These are phyloP conservation scores for Papilio polyxenes DNA, from an alignment of 1,140 invertebrate genomes.

Conservation along the genomic window DNA sequence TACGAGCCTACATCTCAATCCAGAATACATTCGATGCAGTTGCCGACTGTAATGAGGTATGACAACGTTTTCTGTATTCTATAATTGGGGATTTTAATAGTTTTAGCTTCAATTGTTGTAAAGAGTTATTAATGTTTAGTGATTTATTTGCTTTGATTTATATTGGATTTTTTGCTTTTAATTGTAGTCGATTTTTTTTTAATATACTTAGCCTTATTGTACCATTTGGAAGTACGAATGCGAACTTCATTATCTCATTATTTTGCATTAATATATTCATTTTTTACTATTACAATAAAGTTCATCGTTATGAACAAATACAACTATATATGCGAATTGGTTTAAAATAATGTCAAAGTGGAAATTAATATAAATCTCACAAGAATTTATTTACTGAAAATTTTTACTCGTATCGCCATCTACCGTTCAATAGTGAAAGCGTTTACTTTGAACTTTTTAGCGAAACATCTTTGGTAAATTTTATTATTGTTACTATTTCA, in stretches of 20 bases:
- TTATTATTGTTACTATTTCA: neutral
- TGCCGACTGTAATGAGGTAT: conserved; percentile 45
- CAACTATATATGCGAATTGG: no score
- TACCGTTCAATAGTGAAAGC: neutral
- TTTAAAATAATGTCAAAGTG: no score
- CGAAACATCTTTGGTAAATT: neutral
- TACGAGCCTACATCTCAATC: conserved; percentile 44
- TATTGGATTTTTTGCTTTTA: neutral
- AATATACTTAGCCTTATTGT: no score
- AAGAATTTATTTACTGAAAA: neutral
- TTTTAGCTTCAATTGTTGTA: neutral
- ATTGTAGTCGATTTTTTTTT: neutral
- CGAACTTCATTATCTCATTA: no score
- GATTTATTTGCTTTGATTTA: neutral
- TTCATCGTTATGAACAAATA: no score
- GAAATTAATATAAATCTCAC: no score
- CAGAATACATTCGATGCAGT: conserved; percentile 44
- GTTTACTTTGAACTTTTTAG: neutral
- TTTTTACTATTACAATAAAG: no score
- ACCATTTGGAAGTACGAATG: no score
- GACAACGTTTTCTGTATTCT: conserved; percentile 42
- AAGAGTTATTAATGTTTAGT: neutral
- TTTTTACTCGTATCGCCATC: neutral
- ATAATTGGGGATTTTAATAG: conserved; percentile 24
- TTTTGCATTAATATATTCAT: no score